phyloP scores from a whole-genome alignment of 1,140 invertebrate species.

The Pogonus chalceus region DNA sequence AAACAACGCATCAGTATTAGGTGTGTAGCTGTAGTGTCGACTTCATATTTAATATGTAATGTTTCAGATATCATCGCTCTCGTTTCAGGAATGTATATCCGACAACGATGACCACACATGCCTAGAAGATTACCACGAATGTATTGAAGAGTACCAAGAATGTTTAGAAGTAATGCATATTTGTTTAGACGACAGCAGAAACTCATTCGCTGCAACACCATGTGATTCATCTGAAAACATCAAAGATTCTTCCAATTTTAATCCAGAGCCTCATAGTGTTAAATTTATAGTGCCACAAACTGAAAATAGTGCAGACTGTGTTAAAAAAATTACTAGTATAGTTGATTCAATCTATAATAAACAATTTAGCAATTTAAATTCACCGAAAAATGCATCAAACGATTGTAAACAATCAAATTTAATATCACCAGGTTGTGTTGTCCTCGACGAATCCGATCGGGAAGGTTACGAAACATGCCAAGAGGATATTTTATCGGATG shows the following conservation, averaged over 20 bases:
- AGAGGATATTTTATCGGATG: constrained; percentile 30
- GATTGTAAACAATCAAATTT: background rate
- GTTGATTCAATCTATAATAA: background rate
- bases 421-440: background rate
- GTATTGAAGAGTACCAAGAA: constrained; percentile 50
- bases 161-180: constrained; percentile 47
- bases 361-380: background rate
- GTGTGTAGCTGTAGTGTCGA: too few species aligned
- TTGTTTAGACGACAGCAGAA: constrained; percentile 38
- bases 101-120: constrained; percentile 47
- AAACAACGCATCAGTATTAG: too few species aligned
- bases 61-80: constrained; percentile 10
- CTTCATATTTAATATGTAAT: background rate
- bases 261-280: too few species aligned
- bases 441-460: constrained; percentile 15
- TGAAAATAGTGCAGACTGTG: background rate
- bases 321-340: background rate
- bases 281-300: background rate
- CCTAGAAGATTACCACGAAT: constrained; percentile 49
- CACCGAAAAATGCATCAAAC: background rate
- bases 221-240: constrained; percentile 6
- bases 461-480: constrained; percentile 31
- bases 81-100: constrained; percentile 38
- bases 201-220: constrained; percentile 23
- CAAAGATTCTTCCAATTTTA: background rate